Evolutionary conservation across 2,113 vertebrate genomes (phyloP), one percentile per base, ranked within the genome.

Genomic region (Rhynchomys soricoides): DNA sequence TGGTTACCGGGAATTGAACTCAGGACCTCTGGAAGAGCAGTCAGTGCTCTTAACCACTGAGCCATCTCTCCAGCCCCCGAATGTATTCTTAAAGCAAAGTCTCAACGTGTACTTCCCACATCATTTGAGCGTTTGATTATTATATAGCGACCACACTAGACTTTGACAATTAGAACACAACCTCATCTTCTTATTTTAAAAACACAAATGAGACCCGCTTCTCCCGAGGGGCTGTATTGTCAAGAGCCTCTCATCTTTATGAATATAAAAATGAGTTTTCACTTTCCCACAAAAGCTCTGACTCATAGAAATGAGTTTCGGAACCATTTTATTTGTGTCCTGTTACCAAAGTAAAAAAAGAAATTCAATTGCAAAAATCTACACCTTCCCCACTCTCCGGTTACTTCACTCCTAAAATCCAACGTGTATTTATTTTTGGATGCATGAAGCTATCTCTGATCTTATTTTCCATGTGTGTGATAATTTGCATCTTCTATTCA

Each of bases 361-460:
- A 96, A 93, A 75, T n/a, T 89, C 90, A 93, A 24, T 94, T 82
- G 82, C 40, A 74, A 66, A 78, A 89, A 93, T 48, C 29, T 66
- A n/a, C 6, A n/a, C 19, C 78, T 95, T 89, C 37, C 29, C 13
- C 3, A 21, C 52, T 81, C 68, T 17, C 57, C 37, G 64, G 16
- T 19, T 83, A 55, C 86, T 71, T 90, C 73, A 37, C 43, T 91
- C 26, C 81, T 86, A 70, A 71, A 43, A 52, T 64, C 68, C 12
- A 70, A 52, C 94, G 31, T 59, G n/a, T 43, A 34, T 75, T 13
- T 77, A 37, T 89, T 89, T 92, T 86, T 66, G 89, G 78, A 5
- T 37, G 26, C 31, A 43, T 91, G 52, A 48, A 24, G 37, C 34
- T 92, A 19, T 21, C 86, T 68, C 29, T 57, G 21, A 17, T 22